A percentile compares a stretch with the other conserved stretches of the same genome.
phyloP scores from a whole-genome alignment of 2,888 invertebrate species.

The Drosophila pseudotakahashii region DNA sequence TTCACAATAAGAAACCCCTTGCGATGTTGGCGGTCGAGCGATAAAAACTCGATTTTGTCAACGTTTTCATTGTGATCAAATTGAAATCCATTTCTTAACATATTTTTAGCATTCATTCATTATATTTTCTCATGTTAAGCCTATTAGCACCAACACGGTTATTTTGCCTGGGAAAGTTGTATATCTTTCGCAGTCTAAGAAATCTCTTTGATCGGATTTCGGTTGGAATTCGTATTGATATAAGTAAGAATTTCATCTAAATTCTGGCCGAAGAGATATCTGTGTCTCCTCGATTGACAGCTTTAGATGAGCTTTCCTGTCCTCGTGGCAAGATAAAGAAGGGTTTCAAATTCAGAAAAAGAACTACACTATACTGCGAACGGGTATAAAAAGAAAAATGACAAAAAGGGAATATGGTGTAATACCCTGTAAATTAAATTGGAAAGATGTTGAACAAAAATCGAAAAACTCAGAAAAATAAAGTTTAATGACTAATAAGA shows the following conservation, averaged over 20 bases:
- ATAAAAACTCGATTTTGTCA: conserved; percentile 52
- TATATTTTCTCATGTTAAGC: conserved; percentile 48
- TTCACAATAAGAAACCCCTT: conserved; percentile 1
- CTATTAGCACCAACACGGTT: conserved; percentile 47
- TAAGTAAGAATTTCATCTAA: no score
- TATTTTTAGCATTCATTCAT: conserved; percentile 60
- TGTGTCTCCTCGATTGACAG: no score
- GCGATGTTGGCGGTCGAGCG: conserved; percentile 44
- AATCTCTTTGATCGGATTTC: no score
- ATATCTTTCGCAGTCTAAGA: neutral
- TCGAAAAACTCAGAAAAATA: no score
- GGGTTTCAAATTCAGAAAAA: no score
- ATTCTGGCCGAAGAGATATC: no score
- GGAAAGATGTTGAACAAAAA: no score
- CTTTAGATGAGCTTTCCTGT: no score
- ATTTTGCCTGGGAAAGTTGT: neutral
- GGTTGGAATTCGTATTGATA: no score
- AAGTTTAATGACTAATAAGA: no score
- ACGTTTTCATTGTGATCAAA: conserved; percentile 56
- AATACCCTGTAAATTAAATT: neutral
- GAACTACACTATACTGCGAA: no score
- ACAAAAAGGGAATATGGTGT: conserved; percentile 5
- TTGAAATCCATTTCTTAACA: conserved; percentile 57
- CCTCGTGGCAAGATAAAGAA: no score
- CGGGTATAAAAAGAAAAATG: conserved; percentile 29